Evolutionary conservation across 2,113 vertebrate species (phyloP), one percentile per base, ranked within the genome.

Genomic region (Oryzias melastigma): DNA sequence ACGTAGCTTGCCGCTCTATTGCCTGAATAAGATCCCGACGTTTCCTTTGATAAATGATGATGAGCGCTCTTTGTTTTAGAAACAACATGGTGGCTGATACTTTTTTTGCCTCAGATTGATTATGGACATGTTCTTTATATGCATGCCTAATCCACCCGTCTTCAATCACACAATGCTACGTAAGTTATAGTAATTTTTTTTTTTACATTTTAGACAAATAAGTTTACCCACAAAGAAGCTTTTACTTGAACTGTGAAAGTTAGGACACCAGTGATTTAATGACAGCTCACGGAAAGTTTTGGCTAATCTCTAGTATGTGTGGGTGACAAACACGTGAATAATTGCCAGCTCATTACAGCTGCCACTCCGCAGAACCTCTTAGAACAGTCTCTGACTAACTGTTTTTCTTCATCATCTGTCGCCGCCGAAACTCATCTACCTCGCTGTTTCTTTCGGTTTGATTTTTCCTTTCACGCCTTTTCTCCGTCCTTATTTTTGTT

Each of bases 261-360:
- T 43, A 52, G 44, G 53, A 65, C 81, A 62, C 68, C 25, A 42
- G 65, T 60, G 73, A 69, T 68, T 73, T 58, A 53, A 56, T 49
- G 68, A 78, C 62, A 52, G 48, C 5, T 57, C 7, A 5, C 43
- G 53, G 50, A 80, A 78, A 73, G 57, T 80, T 82, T 73, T 56
- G 68, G 72, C 83, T 51, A 76, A 68, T 75, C 59, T 66, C 17
- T 49, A 47, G 53, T 43, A 18, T 54, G 50, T 73, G 65, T 80
- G 61, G 71, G 64, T 82, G 73, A 77, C 50, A 75, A 63, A 75
- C 76, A 82, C 66, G 17, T 73, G 68, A 84, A 68, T 77, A 80
- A 83, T 29, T 85, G 62, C 62, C 65, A 74, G 44, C 71, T 83
- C 42, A 58, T 78, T 83, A 83, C 58, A 62, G 72, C 79, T 70